Conservation (phyloP, 2,797 vertebrate genomes). For the Hirundo rustica region DNA sequence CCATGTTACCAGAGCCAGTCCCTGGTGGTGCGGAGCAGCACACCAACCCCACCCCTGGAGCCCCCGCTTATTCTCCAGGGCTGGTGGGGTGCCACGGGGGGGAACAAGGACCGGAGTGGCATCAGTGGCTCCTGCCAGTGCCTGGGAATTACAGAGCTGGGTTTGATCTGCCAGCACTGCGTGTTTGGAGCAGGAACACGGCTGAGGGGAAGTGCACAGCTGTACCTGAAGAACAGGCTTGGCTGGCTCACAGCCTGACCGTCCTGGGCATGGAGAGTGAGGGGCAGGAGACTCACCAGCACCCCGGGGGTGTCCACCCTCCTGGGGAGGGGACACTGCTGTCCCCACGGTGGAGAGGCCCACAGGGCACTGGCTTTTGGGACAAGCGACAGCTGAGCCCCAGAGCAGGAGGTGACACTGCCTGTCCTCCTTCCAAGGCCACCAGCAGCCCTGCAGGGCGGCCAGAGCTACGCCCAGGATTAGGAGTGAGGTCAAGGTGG, state of each 20-base stretch:
- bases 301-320: not conserved
- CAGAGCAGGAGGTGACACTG: not conserved
- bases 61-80: not conserved
- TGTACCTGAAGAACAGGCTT: conserved; percentile 16
- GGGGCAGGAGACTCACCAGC: not conserved
- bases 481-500: not conserved
- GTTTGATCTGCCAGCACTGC: not conserved
- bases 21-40: not conserved
- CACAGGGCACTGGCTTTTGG: not conserved
- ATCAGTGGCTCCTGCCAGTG: not conserved
- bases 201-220: not conserved
- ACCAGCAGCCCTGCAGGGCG: not conserved
- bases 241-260: not conserved
- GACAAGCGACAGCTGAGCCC: not conserved
- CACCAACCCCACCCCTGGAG: not conserved
- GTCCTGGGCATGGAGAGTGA: not conserved
- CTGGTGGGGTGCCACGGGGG: not conserved
- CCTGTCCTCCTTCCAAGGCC: not conserved
- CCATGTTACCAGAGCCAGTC: not conserved
- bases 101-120: accelerated
- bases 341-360: accelerated
- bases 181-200: not conserved
- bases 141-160: not conserved
- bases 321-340: accelerated
- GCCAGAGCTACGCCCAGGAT: not conserved